phyloP scores from a whole-genome alignment of 2,888 invertebrate species.

The Hyppa rectilinea region DNA sequence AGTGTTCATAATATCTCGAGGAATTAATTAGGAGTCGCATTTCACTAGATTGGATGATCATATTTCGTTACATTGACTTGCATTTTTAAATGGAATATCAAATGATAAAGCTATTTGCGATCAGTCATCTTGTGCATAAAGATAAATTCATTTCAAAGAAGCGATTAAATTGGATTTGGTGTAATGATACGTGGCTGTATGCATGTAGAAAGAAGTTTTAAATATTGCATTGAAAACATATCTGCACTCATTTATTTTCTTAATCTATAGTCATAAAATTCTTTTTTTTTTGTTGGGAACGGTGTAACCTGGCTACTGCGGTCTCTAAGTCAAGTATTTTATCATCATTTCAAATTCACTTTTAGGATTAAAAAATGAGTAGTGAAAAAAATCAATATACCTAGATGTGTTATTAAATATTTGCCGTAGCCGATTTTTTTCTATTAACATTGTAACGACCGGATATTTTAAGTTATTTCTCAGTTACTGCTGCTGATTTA shows the following conservation, averaged over 20 bases:
- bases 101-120: conserved; percentile 10
- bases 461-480: conserved; percentile 15
- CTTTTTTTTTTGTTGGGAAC: neutral
- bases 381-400: neutral
- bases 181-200: neutral
- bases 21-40: conserved; percentile 10
- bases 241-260: neutral
- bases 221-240: conserved; percentile 2
- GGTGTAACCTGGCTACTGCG: neutral
- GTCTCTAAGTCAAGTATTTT: neutral
- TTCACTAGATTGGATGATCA: conserved; percentile 19
- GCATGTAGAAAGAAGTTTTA: neutral
- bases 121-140: conserved; percentile 14
- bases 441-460: conserved; percentile 10
- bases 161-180: neutral
- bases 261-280: too few species aligned
- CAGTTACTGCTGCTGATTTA: conserved; percentile 21
- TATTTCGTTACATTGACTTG: conserved; percentile 8
- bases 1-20: neutral
- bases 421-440: neutral
- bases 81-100: conserved; percentile 6
- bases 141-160: conserved; percentile 1
- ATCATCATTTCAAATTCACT: neutral
- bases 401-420: neutral
- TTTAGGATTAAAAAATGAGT: neutral